Evolutionary conservation across 2,888 invertebrate genomes (phyloP), one percentile per base, ranked within the genome.

Genomic region (Ischnus inquisitorius): DNA sequence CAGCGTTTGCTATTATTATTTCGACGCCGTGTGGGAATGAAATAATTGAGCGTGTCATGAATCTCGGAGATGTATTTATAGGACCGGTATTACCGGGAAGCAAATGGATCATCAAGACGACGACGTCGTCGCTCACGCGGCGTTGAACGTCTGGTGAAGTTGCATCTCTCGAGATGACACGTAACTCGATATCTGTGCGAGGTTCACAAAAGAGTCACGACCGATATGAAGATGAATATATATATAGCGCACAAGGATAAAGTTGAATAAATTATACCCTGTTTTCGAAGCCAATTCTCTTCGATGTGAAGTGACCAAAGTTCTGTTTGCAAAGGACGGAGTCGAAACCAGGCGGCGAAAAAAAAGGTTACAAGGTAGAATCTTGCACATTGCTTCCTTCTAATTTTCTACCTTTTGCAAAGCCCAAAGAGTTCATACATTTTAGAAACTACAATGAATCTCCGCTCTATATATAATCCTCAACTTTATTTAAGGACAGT

Each of bases 1-100:
- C 62, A 62, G 68, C 77, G 83, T 62, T n/a, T 62, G 25, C 65
- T 78, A 81, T 69, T 71, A 81, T 84, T 80, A 78, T 78, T 78
- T 81, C 78, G 84, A 81, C 84, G 75, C 12, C 67, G 78, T 87
- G 89, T 90, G 90, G 88, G 90, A 90, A 89, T 89, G 79, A 69
- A 84, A 85, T 71, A 85, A 88, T 88, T 90, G 85, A 89, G 86
- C 89, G 85, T 87, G 88, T 90, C 88, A 88, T 84, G 86, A 84
- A 86, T 89, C 90, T 83, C 69, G 54, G 88, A 88, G 85, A 72
- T 82, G 85, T 90, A 90, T 90, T 90, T 88, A 90, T 90, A 90
- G 74, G 74, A 83, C 77, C 57, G 60, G 41, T 6, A 25, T 62
- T 83, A 77, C 84, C 65, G 46, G 51, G 83, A 83, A 83, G 51